Percentiles rank a stretch among this genome's conserved stretches.
phyloP scores from a whole-genome alignment of 2,113 vertebrate genomes.

The Vombatus ursinus region DNA sequence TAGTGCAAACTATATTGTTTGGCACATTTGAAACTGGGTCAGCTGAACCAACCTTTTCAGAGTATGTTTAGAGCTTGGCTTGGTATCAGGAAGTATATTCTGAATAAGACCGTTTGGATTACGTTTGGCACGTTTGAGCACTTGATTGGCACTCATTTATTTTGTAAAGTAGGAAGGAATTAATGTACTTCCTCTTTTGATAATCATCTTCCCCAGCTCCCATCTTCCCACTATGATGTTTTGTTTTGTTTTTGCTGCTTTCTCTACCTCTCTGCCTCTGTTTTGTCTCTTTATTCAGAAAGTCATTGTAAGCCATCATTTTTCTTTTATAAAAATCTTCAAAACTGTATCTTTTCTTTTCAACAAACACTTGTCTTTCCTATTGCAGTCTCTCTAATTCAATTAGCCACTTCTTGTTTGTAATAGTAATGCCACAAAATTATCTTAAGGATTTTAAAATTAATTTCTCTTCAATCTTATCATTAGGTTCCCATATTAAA shows the following conservation, averaged over 20 bases:
- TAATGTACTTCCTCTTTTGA: constrained; percentile 31
- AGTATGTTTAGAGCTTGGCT: constrained; percentile 1
- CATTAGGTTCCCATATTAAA: constrained; percentile 47
- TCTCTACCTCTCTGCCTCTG: neutral
- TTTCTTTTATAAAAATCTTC: constrained; percentile 3
- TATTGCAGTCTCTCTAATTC: constrained; percentile 36
- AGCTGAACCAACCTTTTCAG: neutral
- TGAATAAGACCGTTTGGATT: constrained; percentile 6
- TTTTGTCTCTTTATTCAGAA: constrained; percentile 28
- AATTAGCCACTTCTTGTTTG: neutral
- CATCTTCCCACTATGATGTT: constrained; percentile 44
- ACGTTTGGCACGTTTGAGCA: neutral
- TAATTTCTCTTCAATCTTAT: constrained; percentile 29
- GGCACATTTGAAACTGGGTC: constrained; percentile 25
- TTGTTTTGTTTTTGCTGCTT: constrained; percentile 40
- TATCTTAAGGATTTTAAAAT: neutral
- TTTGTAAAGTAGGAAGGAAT: constrained; percentile 20
- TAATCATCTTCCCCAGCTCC: neutral
- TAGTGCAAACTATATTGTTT: constrained; percentile 5
- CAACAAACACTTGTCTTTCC: constrained; percentile 47
- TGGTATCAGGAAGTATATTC: neutral
- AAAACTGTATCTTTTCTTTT: neutral
- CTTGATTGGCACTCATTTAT: neutral
- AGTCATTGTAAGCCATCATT: constrained; percentile 1
- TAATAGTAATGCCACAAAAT: constrained; percentile 23